Evolutionary conservation across 2,888 invertebrate genomes (phyloP).

Genomic region (Thymelicus lineola): DNA sequence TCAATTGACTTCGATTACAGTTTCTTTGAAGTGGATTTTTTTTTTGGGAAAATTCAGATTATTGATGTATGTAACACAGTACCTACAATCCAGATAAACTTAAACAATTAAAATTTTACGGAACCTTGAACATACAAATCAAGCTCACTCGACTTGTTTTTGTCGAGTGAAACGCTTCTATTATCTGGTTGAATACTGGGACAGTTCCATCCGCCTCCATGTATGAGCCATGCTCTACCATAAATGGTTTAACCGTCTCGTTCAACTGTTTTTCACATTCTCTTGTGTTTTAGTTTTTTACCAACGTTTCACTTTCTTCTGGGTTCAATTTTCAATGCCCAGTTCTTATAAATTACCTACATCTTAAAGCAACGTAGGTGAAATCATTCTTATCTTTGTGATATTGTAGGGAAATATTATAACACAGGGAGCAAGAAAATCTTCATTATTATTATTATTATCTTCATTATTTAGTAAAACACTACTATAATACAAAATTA

Average conservation of each 20-base stretch:
- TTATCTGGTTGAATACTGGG: slow-evolving; percentile 53
- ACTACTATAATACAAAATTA: no score
- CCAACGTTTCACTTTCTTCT: slow-evolving; percentile 30
- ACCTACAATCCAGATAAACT: neutral
- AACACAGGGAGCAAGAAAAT: no score
- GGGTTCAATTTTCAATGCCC: neutral
- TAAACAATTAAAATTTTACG: slow-evolving; percentile 3
- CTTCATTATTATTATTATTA: no score
- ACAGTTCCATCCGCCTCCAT: slow-evolving; percentile 51
- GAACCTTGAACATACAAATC: slow-evolving; percentile 23
- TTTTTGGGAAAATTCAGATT: no score
- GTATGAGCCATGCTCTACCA: slow-evolving; percentile 48
- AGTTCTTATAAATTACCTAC: neutral
- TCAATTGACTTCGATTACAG: no score
- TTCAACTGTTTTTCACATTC: slow-evolving; percentile 13
- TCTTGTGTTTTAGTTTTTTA: slow-evolving; percentile 5
- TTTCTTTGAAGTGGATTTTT: no score
- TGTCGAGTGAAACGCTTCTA: slow-evolving; percentile 58
- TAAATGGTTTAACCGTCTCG: slow-evolving; percentile 44
- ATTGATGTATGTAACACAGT: neutral
- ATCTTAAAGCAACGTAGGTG: no score
- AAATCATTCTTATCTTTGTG: no score
- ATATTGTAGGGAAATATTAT: no score
- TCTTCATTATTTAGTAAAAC: no score
- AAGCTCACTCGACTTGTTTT: slow-evolving; percentile 45